These are phyloP conservation scores for Microhierax caerulescens DNA, from an alignment of 2,797 vertebrate species.

Conservation along the genomic window DNA sequence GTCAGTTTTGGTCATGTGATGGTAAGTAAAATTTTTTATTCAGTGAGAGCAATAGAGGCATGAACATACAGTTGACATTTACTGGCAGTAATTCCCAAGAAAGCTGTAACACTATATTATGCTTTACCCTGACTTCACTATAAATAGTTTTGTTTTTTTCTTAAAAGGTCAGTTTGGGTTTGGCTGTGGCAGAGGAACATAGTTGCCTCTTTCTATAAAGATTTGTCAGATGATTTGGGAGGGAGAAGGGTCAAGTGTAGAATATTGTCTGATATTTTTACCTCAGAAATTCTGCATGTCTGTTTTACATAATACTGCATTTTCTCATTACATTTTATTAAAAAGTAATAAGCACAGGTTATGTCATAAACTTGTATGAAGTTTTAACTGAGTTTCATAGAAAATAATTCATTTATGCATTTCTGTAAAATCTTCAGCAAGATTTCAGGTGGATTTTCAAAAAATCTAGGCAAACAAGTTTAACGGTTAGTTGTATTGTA, in stretches of 20 bases:
- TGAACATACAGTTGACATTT: neutral
- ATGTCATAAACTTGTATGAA: neutral
- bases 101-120: neutral
- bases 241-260: neutral
- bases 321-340: neutral
- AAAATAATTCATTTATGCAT: neutral
- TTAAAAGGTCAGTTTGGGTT: slow-evolving; percentile 39
- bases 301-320: neutral
- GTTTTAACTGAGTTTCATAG: neutral
- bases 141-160: slow-evolving; percentile 9
- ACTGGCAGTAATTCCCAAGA: neutral
- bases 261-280: neutral
- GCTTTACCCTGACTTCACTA: neutral
- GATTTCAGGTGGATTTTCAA: neutral
- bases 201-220: neutral
- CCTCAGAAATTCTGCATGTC: neutral
- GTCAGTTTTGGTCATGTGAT: slow-evolving; percentile 72
- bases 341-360: neutral
- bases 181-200: neutral
- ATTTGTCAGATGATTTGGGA: neutral
- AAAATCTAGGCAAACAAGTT: neutral
- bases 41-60: neutral
- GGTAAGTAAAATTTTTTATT: slow-evolving; percentile 61
- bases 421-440: neutral
- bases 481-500: neutral